Conservation (phyloP, 2,888 invertebrate species). For the Camptogramma bilineatum region DNA sequence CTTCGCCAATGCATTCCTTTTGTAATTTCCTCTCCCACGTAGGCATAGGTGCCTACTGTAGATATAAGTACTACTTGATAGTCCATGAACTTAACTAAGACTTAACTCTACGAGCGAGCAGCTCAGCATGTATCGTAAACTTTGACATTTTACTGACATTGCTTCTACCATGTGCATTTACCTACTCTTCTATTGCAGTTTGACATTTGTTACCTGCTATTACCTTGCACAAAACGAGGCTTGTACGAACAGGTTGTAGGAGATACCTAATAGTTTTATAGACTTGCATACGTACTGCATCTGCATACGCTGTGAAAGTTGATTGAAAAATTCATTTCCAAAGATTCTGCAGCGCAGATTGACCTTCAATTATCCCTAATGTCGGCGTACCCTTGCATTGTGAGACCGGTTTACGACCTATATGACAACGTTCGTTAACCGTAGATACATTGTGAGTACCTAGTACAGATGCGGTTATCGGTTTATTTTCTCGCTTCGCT, state of each 20-base stretch:
- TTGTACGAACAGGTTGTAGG: slow-evolving; percentile 52
- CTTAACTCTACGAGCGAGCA: slow-evolving; percentile 44
- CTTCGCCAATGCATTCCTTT: not conserved
- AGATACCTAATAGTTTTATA: slow-evolving; percentile 49
- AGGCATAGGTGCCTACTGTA: not conserved
- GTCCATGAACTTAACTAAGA: slow-evolving; percentile 71
- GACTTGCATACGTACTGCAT: slow-evolving; percentile 33
- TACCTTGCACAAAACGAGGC: slow-evolving; percentile 63
- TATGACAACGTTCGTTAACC: slow-evolving; percentile 75
- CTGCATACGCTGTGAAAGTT: slow-evolving; percentile 37
- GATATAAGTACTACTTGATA: slow-evolving; percentile 4
- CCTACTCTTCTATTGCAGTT: slow-evolving; percentile 59
- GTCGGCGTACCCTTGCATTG: slow-evolving; percentile 64
- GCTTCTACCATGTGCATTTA: slow-evolving; percentile 29
- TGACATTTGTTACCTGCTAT: slow-evolving; percentile 65
- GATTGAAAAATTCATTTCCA: slow-evolving; percentile 40
- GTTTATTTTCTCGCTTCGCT: slow-evolving; percentile 81
- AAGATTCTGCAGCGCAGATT: slow-evolving; percentile 42
- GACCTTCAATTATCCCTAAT: slow-evolving; percentile 61
- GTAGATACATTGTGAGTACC: slow-evolving; percentile 63
- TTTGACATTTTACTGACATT: slow-evolving; percentile 78
- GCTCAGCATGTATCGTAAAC: slow-evolving; percentile 71
- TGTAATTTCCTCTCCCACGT: not conserved
- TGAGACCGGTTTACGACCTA: slow-evolving; percentile 71
- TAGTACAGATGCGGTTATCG: slow-evolving; percentile 78